These are phyloP conservation scores for Engraulis encrasicolus DNA, from an alignment of 2,113 vertebrate species.

Conservation along the genomic window DNA sequence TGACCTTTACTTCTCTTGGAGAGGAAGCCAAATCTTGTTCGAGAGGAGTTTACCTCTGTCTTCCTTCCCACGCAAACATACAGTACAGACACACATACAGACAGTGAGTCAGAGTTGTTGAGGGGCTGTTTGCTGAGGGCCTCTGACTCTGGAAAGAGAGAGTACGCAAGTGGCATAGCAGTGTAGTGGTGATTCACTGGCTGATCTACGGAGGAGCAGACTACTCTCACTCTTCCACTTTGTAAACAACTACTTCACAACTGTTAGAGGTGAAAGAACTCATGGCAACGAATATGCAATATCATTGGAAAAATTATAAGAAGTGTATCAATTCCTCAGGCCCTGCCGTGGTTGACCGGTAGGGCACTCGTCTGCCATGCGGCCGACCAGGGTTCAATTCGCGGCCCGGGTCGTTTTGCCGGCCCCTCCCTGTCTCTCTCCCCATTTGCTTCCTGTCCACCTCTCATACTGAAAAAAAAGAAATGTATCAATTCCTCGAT, in stretches of 20 bases:
- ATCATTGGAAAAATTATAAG: too few relatives aligned
- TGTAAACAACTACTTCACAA: not conserved
- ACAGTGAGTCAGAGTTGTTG: slow-evolving; percentile 26
- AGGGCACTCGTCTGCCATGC: too few relatives aligned
- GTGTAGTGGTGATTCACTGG: slow-evolving; percentile 28
- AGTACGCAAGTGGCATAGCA: not conserved
- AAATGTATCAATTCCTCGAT: too few relatives aligned
- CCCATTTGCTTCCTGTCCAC: too few relatives aligned
- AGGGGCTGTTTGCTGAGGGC: slow-evolving; percentile 21
- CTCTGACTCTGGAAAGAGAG: not conserved
- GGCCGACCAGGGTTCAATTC: too few relatives aligned
- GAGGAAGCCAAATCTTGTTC: slow-evolving; percentile 35
- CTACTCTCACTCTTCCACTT: not conserved
- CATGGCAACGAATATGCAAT: too few relatives aligned
- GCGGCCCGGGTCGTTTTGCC: too few relatives aligned
- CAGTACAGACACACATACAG: too few relatives aligned
- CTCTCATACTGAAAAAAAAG: too few relatives aligned
- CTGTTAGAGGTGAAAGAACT: not conserved
- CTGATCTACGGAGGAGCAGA: not conserved
- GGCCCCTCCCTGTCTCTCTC: too few relatives aligned
- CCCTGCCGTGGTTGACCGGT: too few relatives aligned
- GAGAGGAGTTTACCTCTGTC: slow-evolving; percentile 25
- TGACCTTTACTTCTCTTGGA: not conserved
- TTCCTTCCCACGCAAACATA: not conserved
- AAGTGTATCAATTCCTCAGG: too few relatives aligned